A percentile compares a stretch with the other conserved stretches of the same genome.
phyloP scores from a whole-genome alignment of 2,113 vertebrate genomes.

The Colinus virginianus region DNA sequence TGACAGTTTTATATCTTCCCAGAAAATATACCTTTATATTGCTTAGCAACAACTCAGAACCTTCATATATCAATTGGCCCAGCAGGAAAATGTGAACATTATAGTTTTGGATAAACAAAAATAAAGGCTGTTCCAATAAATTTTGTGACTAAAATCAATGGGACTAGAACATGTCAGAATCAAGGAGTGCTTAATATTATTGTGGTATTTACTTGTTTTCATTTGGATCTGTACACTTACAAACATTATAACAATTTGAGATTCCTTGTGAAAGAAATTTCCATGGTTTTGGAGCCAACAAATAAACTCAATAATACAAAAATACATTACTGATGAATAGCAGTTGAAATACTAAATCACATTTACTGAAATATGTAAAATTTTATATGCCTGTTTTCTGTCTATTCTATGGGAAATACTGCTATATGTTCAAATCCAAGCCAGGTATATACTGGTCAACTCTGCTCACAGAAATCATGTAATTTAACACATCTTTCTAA shows the following conservation, averaged over 20 bases:
- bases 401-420: neutral
- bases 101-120: conserved; percentile 19
- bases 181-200: neutral
- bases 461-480: neutral
- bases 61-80: neutral
- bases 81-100: conserved; percentile 8
- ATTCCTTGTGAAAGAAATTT: neutral
- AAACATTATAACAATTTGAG: neutral
- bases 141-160: neutral
- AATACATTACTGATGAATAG: neutral
- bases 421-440: neutral
- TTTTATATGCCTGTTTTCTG: neutral
- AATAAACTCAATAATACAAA: neutral
- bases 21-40: conserved; percentile 49
- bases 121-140: neutral
- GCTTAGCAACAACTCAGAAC: conserved; percentile 26
- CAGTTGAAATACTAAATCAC: neutral
- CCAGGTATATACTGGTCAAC: neutral
- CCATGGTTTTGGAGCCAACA: neutral
- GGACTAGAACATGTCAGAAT: neutral
- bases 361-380: neutral
- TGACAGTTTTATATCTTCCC: conserved; percentile 45
- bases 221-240: neutral
- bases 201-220: neutral
- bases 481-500: neutral